Evolutionary conservation across 2,113 vertebrate genomes (phyloP).

Genomic region (Pomatorhinus ruficollis): DNA sequence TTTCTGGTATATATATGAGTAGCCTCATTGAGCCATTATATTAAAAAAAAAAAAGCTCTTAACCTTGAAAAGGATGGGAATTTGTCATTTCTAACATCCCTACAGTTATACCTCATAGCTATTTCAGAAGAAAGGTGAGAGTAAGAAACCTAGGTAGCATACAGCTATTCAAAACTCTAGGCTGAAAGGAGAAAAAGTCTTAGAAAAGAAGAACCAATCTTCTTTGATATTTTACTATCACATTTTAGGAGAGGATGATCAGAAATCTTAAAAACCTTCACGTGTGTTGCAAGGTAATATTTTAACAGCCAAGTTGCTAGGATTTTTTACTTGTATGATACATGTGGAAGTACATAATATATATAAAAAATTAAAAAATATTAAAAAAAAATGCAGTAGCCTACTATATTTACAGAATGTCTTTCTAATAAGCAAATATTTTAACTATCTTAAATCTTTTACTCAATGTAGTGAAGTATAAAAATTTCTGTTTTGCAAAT

Average conservation of each 20-base stretch:
- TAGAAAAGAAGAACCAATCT: background rate
- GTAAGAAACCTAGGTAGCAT: background rate
- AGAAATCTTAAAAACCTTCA: background rate
- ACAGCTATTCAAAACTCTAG: background rate
- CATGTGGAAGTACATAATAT: fast-evolving
- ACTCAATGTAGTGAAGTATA: background rate
- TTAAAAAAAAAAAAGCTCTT: background rate
- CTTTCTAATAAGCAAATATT: background rate
- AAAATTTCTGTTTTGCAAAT: background rate
- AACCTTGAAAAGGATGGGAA: background rate
- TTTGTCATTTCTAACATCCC: background rate
- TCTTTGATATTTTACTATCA: background rate
- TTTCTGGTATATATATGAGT: background rate
- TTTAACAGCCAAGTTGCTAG: background rate
- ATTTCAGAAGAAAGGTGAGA: background rate
- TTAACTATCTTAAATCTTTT: background rate
- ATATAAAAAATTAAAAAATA: background rate
- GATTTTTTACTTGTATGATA: background rate
- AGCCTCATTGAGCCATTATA: background rate
- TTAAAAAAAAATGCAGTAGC: background rate
- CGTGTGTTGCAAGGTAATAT: background rate
- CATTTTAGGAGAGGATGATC: background rate
- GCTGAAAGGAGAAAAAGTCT: background rate
- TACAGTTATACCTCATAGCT: background rate
- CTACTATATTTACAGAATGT: background rate